Percentiles rank a stretch among this genome's conserved stretches.
Evolutionary conservation across 2,113 vertebrate species (phyloP).

Genomic region (Aepyceros melampus): DNA sequence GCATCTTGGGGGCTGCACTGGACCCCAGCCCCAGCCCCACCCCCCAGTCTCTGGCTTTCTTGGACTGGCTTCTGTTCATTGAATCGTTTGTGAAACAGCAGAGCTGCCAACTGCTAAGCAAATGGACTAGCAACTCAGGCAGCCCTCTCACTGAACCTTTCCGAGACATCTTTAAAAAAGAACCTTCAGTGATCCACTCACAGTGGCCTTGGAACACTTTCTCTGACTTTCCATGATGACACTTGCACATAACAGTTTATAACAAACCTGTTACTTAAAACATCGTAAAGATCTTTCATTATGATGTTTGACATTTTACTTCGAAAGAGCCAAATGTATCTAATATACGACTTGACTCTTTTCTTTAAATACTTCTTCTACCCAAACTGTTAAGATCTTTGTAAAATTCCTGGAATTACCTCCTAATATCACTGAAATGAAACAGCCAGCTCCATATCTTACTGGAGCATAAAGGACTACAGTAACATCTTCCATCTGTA

Average conservation of each 20-base stretch:
- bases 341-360: not conserved
- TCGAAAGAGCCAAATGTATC: conserved; percentile 43
- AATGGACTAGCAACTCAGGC: no score
- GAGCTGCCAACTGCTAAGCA: not conserved
- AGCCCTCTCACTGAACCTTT: not conserved
- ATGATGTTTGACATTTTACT: conserved; percentile 73
- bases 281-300: conserved; percentile 73
- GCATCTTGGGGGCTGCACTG: not conserved
- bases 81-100: not conserved
- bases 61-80: not conserved
- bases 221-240: conserved; percentile 60
- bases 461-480: not conserved
- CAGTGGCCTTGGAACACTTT: conserved; percentile 56
- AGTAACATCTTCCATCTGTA: not conserved
- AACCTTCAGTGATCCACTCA: conserved; percentile 62
- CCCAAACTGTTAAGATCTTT: not conserved
- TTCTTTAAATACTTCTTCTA: not conserved
- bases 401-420: not conserved
- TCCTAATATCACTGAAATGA: not conserved
- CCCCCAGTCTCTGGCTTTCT: conserved; percentile 40
- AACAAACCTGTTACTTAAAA: conserved; percentile 72
- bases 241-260: conserved; percentile 54
- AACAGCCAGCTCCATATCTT: not conserved
- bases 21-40: not conserved
- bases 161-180: not conserved